Base-by-base conservation (phyloP, 2,113 vertebrate species). In the Xenus cinereus region DNA sequence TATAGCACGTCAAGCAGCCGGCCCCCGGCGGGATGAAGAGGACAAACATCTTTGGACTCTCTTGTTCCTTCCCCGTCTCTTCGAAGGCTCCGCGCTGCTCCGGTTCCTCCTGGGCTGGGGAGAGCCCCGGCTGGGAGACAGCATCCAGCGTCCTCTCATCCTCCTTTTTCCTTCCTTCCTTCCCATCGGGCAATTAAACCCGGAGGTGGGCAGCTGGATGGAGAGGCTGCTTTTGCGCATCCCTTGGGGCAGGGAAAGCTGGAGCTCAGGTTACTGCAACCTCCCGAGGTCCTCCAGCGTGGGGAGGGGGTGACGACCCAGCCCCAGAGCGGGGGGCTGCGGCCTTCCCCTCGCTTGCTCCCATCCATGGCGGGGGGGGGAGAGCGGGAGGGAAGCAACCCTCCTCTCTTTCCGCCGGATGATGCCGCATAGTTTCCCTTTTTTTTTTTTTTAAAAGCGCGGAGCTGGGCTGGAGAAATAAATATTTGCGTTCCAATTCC, bases 401-500 rank as follows among this genome's bases (percentile, higher is more conserved):
- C 45, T 15, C 64, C 57, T 21, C 45, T 46, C 64, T 84, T 93
- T 53, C 50, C 14, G 2, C 62, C 85, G 59, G 82, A 66, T 67
- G 90, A 57, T 94, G 76, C 88, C 1, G 56, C 84, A 67, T n/a
- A 87, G 78, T 86, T 96, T 92, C 89, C 84, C 69, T 46, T 48
- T 95, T 93, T 39, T 39, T 39, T 39, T 46, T 48, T 95, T 91
- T 87, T 57, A 87, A 82, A 94, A 97, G 87, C 62, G 30, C 2
- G 24, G 35, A 92, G 64, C 59, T 10, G 63, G 32, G 67, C 67
- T 32, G 69, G 43, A 87, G 89, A 24, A 91, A 81, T 95, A 97
- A 91, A 96, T 94, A 93, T 96, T 96, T 94, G 86, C 2, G 1
- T 91, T 95, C 46, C 48, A 39, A 53, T 87, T 89, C 84, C 92